Evolutionary conservation across 2,888 invertebrate genomes (phyloP).

Genomic region (Eupeodes luniger): DNA sequence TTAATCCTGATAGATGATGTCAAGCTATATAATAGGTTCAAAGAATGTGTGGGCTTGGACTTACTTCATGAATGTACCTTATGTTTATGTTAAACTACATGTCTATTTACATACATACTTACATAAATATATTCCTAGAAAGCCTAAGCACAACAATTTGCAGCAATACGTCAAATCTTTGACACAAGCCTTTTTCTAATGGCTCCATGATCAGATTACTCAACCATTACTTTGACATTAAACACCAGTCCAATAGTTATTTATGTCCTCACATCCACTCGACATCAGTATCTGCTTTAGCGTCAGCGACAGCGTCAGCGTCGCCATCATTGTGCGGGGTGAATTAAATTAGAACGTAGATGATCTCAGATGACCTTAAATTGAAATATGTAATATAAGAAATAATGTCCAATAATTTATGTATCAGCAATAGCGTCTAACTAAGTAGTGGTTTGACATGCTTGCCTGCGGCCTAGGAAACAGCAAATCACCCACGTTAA

Average conservation of each 20-base stretch:
- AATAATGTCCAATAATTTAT: slow-evolving; percentile 62
- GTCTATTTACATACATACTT: slow-evolving; percentile 3
- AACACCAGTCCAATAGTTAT: slow-evolving; percentile 62
- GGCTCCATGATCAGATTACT: slow-evolving; percentile 58
- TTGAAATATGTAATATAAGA: slow-evolving; percentile 30
- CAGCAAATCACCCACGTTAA: slow-evolving; percentile 55
- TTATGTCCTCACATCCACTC: slow-evolving; percentile 59
- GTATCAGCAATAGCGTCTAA: slow-evolving; percentile 47
- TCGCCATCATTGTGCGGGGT: slow-evolving; percentile 53
- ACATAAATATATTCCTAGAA: slow-evolving; percentile 26
- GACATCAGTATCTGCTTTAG: background rate
- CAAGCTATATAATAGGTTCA: slow-evolving; percentile 31
- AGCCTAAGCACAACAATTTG: slow-evolving; percentile 53
- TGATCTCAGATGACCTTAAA: slow-evolving; percentile 75
- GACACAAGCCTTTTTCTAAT: slow-evolving; percentile 68
- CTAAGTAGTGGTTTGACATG: slow-evolving; percentile 50
- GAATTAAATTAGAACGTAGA: slow-evolving; percentile 71
- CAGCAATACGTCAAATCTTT: slow-evolving; percentile 68
- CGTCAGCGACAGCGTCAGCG: background rate
- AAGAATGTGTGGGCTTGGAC: slow-evolving; percentile 37
- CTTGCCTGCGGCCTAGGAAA: slow-evolving; percentile 45
- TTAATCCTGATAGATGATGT: slow-evolving; percentile 45
- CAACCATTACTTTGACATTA: slow-evolving; percentile 51
- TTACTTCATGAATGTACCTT: background rate
- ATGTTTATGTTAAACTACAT: background rate